Evolutionary conservation across 2,797 vertebrate genomes (phyloP).

Genomic region (Coilia nasus): DNA sequence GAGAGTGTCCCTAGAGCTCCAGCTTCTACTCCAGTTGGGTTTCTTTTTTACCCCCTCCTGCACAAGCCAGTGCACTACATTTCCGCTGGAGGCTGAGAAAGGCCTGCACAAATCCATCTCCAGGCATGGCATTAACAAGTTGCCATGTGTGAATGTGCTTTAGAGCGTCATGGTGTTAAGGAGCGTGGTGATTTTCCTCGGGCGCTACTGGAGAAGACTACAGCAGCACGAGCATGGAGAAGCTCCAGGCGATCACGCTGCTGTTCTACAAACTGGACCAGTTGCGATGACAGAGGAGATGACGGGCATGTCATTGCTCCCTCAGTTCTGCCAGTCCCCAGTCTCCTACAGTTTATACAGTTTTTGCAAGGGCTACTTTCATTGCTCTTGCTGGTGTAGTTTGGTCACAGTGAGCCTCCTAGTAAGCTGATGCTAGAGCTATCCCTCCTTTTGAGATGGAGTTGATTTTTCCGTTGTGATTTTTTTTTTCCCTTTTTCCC

Average conservation of each 20-base stretch:
- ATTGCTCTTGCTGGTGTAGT: background rate
- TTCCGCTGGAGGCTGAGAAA: conserved; percentile 48
- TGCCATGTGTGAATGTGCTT: conserved; percentile 71
- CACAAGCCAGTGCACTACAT: background rate
- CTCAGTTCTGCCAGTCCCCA: background rate
- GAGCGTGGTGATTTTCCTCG: conserved; percentile 41
- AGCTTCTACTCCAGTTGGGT: background rate
- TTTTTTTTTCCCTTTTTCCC: background rate
- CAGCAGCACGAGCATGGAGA: background rate
- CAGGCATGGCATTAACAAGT: conserved; percentile 75
- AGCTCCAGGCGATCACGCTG: background rate
- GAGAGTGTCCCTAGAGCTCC: background rate
- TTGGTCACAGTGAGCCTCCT: background rate
- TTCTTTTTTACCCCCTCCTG: too few species aligned
- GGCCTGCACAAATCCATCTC: conserved; percentile 67
- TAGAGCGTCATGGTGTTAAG: conserved; percentile 65
- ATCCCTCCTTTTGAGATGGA: background rate
- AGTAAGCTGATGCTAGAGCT: background rate
- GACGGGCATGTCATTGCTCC: conserved; percentile 5
- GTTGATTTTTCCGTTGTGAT: background rate
- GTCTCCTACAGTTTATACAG: background rate
- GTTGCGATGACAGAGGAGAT: background rate
- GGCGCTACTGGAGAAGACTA: background rate
- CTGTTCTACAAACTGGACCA: background rate
- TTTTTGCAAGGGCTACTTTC: background rate